Evolutionary conservation across 1,140 invertebrate genomes (phyloP), one percentile per base, ranked within the genome.

Genomic region (Apis florea): DNA sequence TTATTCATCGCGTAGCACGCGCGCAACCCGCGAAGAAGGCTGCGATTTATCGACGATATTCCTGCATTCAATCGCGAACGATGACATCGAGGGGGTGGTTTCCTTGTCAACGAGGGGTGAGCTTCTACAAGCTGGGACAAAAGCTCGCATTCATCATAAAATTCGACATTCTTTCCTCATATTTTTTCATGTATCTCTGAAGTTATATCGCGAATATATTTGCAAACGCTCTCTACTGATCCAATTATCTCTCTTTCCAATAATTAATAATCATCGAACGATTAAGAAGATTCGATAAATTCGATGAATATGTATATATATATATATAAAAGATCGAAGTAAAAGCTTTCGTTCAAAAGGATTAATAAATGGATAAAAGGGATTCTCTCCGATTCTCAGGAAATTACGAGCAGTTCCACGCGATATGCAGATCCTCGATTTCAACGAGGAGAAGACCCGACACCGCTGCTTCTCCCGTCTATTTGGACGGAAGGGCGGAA

Each of bases 401-500:
- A 64, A 64, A 64, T 64, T 64, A 64, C 31, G 19, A 40, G 17
- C 19, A 15, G 31, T 24, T 31, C 26, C 26, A 21, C 31, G 64
- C 6, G 64, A 47, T 19, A 26, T 15, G 31, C 47, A 70, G 68
- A 70, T 70, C 24, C 10, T 53, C 68, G 68, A 69, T 69, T 40
- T 11, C 49, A 21, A 53, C 64, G 31, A n/a, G 5, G 19, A 66
- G 31, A 70, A 70, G 68, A 53, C 31, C 11, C 64, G 8, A 13
- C 5, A 13, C 19, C 2, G 11, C 11, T 21, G 17, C 19, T 21
- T 21, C 31, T 53, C 17, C 68, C 68, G 68, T n/a, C 19, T 70
- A 53, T 70, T 70, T 70, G 31, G 54, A 72, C 40, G 40, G 58
- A 61, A 74, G n/a, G 56, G n/a, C 71, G 71, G 58, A 74, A 74